These are phyloP conservation scores for Gorilla gorilla DNA, from an alignment of 2,113 vertebrate genomes.

Conservation along the genomic window DNA sequence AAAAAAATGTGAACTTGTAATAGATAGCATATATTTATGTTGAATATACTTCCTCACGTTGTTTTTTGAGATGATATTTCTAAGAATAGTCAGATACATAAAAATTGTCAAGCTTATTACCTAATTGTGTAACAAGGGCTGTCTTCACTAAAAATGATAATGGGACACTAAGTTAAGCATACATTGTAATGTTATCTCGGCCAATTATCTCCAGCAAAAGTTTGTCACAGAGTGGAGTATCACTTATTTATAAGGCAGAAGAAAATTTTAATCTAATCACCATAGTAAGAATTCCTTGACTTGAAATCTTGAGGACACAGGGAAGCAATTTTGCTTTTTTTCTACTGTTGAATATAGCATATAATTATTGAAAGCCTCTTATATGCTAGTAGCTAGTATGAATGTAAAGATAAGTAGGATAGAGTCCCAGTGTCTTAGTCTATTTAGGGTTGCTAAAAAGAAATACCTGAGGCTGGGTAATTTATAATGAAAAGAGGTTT, in stretches of 20 bases:
- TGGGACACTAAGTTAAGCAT: not conserved
- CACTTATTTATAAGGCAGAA: not conserved
- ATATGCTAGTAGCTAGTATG: not conserved
- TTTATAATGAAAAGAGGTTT: not conserved
- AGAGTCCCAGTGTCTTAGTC: not conserved
- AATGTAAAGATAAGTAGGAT: not conserved
- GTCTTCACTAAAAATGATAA: slow-evolving; percentile 2
- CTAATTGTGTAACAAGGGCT: not conserved
- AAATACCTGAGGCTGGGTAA: not conserved
- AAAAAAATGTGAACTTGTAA: not conserved
- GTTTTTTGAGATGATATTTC: not conserved
- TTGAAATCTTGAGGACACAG: not conserved
- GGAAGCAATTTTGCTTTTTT: not conserved
- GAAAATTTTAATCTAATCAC: not conserved
- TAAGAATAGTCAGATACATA: slow-evolving; percentile 24
- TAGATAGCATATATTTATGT: not conserved
- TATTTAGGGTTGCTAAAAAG: not conserved
- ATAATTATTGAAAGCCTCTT: not conserved
- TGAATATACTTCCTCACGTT: not conserved
- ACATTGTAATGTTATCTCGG: not conserved
- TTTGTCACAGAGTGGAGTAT: not conserved
- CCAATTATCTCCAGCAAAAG: not conserved
- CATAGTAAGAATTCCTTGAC: not conserved
- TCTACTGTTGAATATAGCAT: not conserved
- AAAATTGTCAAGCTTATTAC: slow-evolving; percentile 17